phyloP scores from a whole-genome alignment of 1,140 invertebrate genomes.

The Cyrtorhinus lividipennis region DNA sequence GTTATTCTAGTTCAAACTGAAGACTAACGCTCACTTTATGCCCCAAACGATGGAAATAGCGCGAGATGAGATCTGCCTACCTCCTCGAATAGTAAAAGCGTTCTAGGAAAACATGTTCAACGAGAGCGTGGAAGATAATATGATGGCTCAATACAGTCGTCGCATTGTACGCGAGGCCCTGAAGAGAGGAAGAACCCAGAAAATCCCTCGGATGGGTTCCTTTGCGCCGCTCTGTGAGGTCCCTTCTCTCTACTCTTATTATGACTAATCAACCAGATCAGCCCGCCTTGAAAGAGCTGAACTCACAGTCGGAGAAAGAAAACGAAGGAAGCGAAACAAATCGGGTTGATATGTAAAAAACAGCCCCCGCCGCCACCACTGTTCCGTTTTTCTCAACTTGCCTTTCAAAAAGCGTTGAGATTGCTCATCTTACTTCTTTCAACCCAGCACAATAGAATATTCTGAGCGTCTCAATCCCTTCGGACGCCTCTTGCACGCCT shows the following conservation, averaged over 20 bases:
- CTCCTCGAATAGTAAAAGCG: too few relatives aligned
- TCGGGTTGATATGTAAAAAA: constrained; percentile 8
- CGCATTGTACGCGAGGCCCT: not conserved
- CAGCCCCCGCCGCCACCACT: not conserved
- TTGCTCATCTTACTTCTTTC: constrained; percentile 8
- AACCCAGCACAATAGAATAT: not conserved
- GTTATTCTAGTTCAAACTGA: too few relatives aligned
- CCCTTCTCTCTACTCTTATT: not conserved
- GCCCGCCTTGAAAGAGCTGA: not conserved
- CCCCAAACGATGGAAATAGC: too few relatives aligned
- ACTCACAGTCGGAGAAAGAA: not conserved
- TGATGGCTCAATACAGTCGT: not conserved
- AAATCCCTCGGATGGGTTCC: too few relatives aligned
- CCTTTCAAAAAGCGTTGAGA: not conserved
- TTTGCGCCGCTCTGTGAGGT: constrained; percentile 1
- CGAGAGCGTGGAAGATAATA: not conserved
- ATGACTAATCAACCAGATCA: constrained; percentile 9
- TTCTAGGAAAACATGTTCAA: too few relatives aligned
- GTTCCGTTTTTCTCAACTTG: not conserved
- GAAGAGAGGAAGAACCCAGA: too few relatives aligned
- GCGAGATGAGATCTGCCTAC: too few relatives aligned
- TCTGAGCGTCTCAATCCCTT: not conserved
- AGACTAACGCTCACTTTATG: too few relatives aligned
- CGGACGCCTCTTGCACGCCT: not conserved
- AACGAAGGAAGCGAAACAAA: constrained; percentile 5